Evolutionary conservation across 2,797 vertebrate species (phyloP), one percentile per base, ranked within the genome.

Genomic region (Sebastes cheni): DNA sequence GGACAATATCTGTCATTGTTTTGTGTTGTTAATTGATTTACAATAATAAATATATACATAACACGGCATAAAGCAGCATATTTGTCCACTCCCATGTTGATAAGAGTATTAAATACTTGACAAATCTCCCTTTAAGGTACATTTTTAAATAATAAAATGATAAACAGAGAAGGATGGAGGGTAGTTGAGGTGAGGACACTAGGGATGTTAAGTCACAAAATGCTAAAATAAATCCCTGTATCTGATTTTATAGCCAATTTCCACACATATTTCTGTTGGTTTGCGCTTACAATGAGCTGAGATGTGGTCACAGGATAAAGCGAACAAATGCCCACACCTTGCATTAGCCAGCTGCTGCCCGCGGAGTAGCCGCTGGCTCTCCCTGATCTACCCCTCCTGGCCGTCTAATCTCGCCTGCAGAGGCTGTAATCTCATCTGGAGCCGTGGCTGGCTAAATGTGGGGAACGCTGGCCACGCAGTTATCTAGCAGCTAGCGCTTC

Each of bases 371-470:
- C 23, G 22, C 77, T 27, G 75, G 62, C 83, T 61, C 75, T 56
- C 13, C 0, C 67, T 88, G 80, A 89, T 84, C 88, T 64, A 80
- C 72, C 83, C 64, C 65, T 42, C 20, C 42, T 50, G 23, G 46
- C 75, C 56, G 46, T 90, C 88, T 93, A 94, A 93, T 94, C 89
- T 90, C 81, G 90, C 86, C 91, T 92, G 92, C 94, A 85, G 85
- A 83, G 84, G 83, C 86, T 81, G 86, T 95, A 95, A 95, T 95
- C 94, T 95, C 95, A 96, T 92, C 92, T 95, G 94, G 94, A 96
- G 90, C 92, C 56, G 69, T 72, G 85, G 95, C 92, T 86, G 88
- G 81, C 84, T 95, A 95, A 96, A 96, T 94, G 95, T 94, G 92
- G 92, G 93, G 95, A 95, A 94, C 92, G 91, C 86, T 94, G 93